Percentiles rank a stretch among this genome's conserved stretches.
phyloP scores from a whole-genome alignment of 2,888 invertebrate genomes.

The Tyria jacobaeae region DNA sequence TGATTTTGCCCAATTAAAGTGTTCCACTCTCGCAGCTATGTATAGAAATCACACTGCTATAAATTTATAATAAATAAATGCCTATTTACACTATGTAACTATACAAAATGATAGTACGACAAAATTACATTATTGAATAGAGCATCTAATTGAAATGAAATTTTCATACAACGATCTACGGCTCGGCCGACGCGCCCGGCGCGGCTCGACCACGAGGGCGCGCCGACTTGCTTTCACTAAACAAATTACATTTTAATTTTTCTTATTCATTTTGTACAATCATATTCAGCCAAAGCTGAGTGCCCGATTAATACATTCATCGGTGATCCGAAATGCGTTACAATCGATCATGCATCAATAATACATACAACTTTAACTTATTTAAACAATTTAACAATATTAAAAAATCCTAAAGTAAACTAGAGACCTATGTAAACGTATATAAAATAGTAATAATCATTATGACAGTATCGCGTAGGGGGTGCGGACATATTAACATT shows the following conservation, averaged over 20 bases:
- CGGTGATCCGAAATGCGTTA: conserved; percentile 79
- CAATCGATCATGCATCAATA: conserved; percentile 80
- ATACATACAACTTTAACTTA: conserved; percentile 85
- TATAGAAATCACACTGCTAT: conserved; percentile 85
- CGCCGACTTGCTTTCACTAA: conserved; percentile 64
- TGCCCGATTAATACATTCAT: conserved; percentile 77
- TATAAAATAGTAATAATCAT: conserved; percentile 74
- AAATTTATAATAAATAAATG: conserved; percentile 87
- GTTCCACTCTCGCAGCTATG: conserved; percentile 83
- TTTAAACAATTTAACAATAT: conserved; percentile 85
- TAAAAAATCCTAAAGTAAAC: conserved; percentile 83
- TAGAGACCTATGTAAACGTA: conserved; percentile 79
- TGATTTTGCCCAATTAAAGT: conserved; percentile 73
- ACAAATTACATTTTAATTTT: conserved; percentile 76
- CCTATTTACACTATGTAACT: conserved; percentile 87
- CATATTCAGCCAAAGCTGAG: conserved; percentile 81
- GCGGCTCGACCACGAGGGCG: conserved; percentile 29
- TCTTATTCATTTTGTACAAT: conserved; percentile 82
- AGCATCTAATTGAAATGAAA: conserved; percentile 82
- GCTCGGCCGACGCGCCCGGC: conserved; percentile 56
- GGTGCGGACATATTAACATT: conserved; percentile 62
- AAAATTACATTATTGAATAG: conserved; percentile 82
- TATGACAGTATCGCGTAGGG: conserved; percentile 60
- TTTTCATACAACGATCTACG: conserved; percentile 79
- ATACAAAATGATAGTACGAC: conserved; percentile 86